phyloP scores from a whole-genome alignment of 1,140 invertebrate species.

The Drosophila takahashii region DNA sequence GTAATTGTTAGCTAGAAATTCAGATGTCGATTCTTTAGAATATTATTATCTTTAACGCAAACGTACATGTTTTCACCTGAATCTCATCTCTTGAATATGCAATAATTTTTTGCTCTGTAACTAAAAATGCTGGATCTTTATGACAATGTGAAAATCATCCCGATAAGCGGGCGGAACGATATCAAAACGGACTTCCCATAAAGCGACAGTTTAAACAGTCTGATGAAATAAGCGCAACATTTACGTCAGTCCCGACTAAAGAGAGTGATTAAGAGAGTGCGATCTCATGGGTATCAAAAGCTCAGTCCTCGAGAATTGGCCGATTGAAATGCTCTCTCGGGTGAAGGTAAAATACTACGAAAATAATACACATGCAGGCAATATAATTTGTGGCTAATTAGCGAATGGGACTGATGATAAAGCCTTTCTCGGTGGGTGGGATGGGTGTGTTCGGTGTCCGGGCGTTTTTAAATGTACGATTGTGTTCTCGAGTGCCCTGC shows the following conservation, averaged over 20 bases:
- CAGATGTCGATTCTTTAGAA: no score
- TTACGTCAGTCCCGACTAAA: conserved; percentile 25
- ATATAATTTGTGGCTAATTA: conserved; percentile 27
- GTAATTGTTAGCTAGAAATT: background rate
- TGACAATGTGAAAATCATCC: conserved; percentile 27
- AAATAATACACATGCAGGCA: conserved; percentile 36
- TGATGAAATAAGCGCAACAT: conserved; percentile 31
- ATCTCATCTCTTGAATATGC: no score
- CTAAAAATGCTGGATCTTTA: conserved; percentile 13
- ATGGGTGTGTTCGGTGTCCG: conserved; percentile 19
- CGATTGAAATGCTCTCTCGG: conserved; percentile 1
- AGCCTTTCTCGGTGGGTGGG: conserved; percentile 26
- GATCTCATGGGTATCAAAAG: background rate
- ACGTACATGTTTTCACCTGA: no score
- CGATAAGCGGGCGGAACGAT: conserved; percentile 34
- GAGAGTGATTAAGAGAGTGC: conserved; percentile 20
- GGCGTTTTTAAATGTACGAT: conserved; percentile 12
- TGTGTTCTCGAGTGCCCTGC: conserved; percentile 37
- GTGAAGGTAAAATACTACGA: conserved; percentile 18
- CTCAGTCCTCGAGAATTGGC: background rate
- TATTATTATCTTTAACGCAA: background rate
- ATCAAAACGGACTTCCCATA: conserved; percentile 19
- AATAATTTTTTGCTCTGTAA: conserved; percentile 4
- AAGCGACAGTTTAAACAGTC: conserved; percentile 22
- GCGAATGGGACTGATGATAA: conserved; percentile 40